A percentile compares a stretch with the other conserved stretches of the same genome.
These are phyloP conservation scores for Melopsittacus undulatus DNA, from an alignment of 2,797 vertebrate genomes.

Conservation along the genomic window DNA sequence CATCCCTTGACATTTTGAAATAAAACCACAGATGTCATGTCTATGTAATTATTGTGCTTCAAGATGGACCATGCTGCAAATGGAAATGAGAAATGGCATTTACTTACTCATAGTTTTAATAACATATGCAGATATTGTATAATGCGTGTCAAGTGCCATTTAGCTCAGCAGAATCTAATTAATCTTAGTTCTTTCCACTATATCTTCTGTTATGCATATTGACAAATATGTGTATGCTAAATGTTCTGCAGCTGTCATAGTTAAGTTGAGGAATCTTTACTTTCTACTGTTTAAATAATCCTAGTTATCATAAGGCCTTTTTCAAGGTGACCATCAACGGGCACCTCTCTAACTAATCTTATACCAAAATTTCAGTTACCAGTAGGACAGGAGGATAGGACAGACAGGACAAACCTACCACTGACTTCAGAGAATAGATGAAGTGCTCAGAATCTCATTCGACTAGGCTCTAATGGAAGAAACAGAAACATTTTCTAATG, in stretches of 20 bases:
- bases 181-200: not conserved
- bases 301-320: not conserved
- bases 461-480: not conserved
- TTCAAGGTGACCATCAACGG: not conserved
- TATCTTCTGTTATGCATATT: not conserved
- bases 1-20: conserved; percentile 64
- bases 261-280: not conserved
- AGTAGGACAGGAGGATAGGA: rapidly evolving
- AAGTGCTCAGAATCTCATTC: not conserved
- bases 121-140: conserved; percentile 31
- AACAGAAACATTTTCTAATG: not conserved
- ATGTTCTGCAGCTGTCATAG: not conserved
- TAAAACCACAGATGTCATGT: conserved; percentile 19
- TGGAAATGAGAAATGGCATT: conserved; percentile 63
- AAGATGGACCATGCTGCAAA: conserved; percentile 32
- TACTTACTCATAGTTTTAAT: conserved; percentile 52
- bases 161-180: conserved; percentile 52
- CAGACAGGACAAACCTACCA: not conserved
- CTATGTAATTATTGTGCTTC: conserved; percentile 5
- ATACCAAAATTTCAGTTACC: not conserved
- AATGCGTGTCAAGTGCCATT: conserved; percentile 53
- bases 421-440: not conserved
- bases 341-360: not conserved
- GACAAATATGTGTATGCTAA: not conserved
- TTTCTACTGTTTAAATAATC: not conserved